Percentiles rank a stretch among this genome's conserved stretches.
phyloP scores from a whole-genome alignment of 2,113 vertebrate species.

The Ameiurus melas region DNA sequence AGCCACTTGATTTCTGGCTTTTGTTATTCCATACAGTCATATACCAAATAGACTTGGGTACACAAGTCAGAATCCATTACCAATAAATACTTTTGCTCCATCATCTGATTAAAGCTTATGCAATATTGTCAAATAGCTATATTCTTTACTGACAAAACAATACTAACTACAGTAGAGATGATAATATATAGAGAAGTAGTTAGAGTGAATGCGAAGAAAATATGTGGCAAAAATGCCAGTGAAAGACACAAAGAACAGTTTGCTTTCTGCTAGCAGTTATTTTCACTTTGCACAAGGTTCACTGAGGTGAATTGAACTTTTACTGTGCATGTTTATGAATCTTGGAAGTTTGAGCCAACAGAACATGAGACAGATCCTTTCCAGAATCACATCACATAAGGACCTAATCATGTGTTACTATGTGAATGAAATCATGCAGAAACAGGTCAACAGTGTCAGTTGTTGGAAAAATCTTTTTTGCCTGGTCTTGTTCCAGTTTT shows the following conservation, averaged over 20 bases:
- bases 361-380: background rate
- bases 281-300: constrained; percentile 16
- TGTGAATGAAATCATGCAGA: background rate
- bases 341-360: background rate
- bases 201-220: background rate
- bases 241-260: background rate
- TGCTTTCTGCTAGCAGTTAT: background rate
- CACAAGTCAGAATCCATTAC: background rate
- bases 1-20: constrained; percentile 25
- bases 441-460: background rate
- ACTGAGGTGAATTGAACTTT: background rate
- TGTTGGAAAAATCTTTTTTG: background rate
- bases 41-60: background rate
- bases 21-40: background rate
- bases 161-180: background rate
- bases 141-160: background rate
- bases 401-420: background rate
- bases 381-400: background rate
- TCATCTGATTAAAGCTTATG: background rate
- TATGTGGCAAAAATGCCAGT: background rate
- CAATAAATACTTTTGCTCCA: background rate
- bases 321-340: background rate
- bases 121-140: background rate
- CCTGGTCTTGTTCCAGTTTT: background rate
- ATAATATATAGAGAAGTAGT: background rate